Conservation (phyloP, 2,888 invertebrate species). For the Acleris literana region DNA sequence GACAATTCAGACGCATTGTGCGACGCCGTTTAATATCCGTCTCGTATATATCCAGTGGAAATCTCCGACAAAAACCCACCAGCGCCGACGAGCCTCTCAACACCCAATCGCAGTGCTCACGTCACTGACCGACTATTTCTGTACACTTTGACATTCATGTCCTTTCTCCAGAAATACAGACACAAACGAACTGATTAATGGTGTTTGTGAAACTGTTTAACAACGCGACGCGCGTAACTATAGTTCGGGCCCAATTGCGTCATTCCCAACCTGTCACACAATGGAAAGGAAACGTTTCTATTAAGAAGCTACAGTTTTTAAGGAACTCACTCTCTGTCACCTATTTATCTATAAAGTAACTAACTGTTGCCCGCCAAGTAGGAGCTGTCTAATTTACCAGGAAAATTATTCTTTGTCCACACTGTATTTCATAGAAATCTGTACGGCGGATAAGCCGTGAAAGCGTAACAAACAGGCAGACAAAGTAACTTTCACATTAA, state of each 20-base stretch:
- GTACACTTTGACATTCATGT: conserved; percentile 52
- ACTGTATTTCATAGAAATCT: too few species aligned
- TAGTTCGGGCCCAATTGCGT: conserved; percentile 13
- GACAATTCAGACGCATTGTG: conserved; percentile 36
- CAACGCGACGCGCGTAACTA: conserved; percentile 17
- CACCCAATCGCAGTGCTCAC: conserved; percentile 46
- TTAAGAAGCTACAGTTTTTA: too few species aligned
- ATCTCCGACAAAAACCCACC: conserved; percentile 31
- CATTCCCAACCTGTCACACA: conserved; percentile 15
- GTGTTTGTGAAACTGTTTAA: conserved; percentile 39
- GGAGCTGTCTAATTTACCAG: too few species aligned
- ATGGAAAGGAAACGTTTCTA: too few species aligned
- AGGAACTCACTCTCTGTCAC: too few species aligned
- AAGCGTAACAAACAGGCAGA: too few species aligned
- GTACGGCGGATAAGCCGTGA: too few species aligned
- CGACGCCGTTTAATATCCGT: conserved; percentile 33
- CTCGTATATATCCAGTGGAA: conserved; percentile 37
- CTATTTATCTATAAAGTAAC: too few species aligned
- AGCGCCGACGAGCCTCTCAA: conserved; percentile 26
- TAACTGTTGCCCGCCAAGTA: too few species aligned
- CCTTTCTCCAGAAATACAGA: conserved; percentile 69
- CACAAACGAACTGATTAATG: conserved; percentile 36
- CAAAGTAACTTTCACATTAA: too few species aligned
- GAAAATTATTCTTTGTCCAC: too few species aligned
- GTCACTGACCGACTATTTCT: conserved; percentile 74